Base-by-base conservation (phyloP, 2,113 vertebrate species). In the Theristicus caerulescens region DNA sequence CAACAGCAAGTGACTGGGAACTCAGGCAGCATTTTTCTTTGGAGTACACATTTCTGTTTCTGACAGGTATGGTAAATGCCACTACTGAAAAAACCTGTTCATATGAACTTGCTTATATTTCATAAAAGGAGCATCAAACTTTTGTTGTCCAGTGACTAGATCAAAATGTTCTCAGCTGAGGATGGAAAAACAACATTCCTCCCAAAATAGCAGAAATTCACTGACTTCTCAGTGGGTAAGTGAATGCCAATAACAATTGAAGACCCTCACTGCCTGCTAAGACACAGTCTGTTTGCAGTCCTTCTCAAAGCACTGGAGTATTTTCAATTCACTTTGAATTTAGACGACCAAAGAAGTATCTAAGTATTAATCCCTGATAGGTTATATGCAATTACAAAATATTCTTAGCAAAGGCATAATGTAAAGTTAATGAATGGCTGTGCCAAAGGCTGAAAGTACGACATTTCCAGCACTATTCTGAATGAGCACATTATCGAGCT, bases 121-220 rank as follows among this genome's bases (percentile, higher is more conserved):
- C 40, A 81, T 51, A 67, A 64, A 84, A 84, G 44, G 47, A 69
- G 44, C 52, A 19, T 85, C 61, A 94, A 46, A 26, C 42, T 69
- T 95, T 65, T 76, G 80, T n/a, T 91, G 32, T 51, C 44, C 40
- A 36, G 58, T 38, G 80, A 72, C 66, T 57, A 93, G 73, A 70
- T 82, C 93, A 95, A 94, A 93, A 85, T 31, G 62, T 96, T 91
- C 87, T 96, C 86, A 93, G 73, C 22, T 58, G 46, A 91, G 40
- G 58, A 90, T 59, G 66, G 81, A 73, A 96, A 95, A 96, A 82
- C 20, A 95, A 73, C 58, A 72, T 95, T 92, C 86, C 62, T 86
- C 74, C 84, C 54, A 77, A 96, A 96, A 91, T 14, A 95, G 87
- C 54, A 86, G 47, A 84, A 91, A 94, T 77, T 81, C 16, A 59